Percentiles rank a stretch among this genome's conserved stretches.
phyloP scores from a whole-genome alignment of 2,113 vertebrate genomes.

The Oryzias melastigma region DNA sequence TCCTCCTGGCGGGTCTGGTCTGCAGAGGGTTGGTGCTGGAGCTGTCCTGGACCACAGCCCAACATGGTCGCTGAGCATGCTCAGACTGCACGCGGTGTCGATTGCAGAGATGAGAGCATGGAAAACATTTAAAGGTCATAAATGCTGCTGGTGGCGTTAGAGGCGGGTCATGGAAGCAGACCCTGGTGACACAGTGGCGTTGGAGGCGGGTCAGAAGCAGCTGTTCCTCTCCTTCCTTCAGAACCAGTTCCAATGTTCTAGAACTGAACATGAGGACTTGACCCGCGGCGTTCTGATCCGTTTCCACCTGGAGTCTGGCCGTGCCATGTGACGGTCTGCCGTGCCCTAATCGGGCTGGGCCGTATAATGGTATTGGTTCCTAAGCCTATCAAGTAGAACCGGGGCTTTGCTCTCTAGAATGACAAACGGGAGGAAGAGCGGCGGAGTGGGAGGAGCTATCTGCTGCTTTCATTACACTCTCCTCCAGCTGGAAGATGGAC shows the following conservation, averaged over 20 bases:
- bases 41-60: too few relatives aligned
- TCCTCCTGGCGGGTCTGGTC: too few relatives aligned
- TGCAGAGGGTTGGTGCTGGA: too few relatives aligned
- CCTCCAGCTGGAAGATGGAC: too few relatives aligned
- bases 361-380: conserved; percentile 61
- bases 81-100: too few relatives aligned
- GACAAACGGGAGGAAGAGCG: conserved; percentile 31
- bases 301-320: conserved; percentile 16
- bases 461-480: neutral
- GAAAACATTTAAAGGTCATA: conserved; percentile 39
- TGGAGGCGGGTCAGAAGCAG: conserved; percentile 1
- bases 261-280: too few relatives aligned
- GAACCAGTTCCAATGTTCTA: neutral
- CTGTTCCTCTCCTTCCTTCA: conserved; percentile 2
- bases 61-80: too few relatives aligned
- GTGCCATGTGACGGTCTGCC: conserved; percentile 36
- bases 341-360: conserved; percentile 53
- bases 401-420: conserved; percentile 42
- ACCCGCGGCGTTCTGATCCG: conserved; percentile 6
- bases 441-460: conserved; percentile 28
- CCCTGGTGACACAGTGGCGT: too few relatives aligned
- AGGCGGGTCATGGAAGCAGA: conserved; percentile 40
- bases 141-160: conserved; percentile 5
- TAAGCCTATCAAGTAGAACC: conserved; percentile 65
- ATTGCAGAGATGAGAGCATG: conserved; percentile 3